These are phyloP conservation scores for Pseudorhiza aurosa DNA, from an alignment of 30 jellyfish, hydroid and myxozoan genomes.

Conservation along the genomic window DNA sequence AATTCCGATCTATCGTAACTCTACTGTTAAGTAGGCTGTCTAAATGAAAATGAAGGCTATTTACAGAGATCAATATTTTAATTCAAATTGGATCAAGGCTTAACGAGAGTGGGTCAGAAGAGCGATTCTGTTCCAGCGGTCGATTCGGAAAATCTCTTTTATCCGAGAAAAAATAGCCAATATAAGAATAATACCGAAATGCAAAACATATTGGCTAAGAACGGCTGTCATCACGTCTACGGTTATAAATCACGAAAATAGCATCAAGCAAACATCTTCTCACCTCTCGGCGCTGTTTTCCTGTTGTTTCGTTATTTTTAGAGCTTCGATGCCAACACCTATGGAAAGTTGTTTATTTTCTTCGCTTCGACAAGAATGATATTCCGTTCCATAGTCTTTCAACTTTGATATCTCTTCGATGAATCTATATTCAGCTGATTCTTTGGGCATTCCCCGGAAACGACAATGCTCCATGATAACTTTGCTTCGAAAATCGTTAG, in stretches of 20 bases:
- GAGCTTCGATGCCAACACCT: constrained; percentile 95
- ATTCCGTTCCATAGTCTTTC: constrained; percentile 92
- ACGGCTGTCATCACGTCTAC: not conserved
- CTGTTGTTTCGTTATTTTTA: constrained; percentile 65
- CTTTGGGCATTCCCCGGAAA: constrained; percentile 84
- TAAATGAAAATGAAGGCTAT: too few species aligned
- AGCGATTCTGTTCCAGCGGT: too few species aligned
- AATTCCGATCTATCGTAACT: too few species aligned
- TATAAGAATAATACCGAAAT: too few species aligned
- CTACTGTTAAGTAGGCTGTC: too few species aligned
- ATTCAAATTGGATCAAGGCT: too few species aligned
- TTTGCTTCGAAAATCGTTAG: constrained; percentile 80
- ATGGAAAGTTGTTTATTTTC: constrained; percentile 65
- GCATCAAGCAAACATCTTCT: constrained; percentile 20
- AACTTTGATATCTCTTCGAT: constrained; percentile 71
- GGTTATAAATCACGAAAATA: constrained; percentile 10
- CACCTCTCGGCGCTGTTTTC: constrained; percentile 90
- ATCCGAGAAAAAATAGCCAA: too few species aligned
- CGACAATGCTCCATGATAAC: constrained; percentile 87
- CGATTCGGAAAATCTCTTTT: too few species aligned
- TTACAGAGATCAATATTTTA: too few species aligned
- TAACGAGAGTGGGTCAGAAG: too few species aligned
- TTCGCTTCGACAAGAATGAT: constrained; percentile 74
- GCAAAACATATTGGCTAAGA: too few species aligned
- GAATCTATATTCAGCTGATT: constrained; percentile 74